Conservation (phyloP, 2,888 invertebrate genomes). For the Cephus spinipes region DNA sequence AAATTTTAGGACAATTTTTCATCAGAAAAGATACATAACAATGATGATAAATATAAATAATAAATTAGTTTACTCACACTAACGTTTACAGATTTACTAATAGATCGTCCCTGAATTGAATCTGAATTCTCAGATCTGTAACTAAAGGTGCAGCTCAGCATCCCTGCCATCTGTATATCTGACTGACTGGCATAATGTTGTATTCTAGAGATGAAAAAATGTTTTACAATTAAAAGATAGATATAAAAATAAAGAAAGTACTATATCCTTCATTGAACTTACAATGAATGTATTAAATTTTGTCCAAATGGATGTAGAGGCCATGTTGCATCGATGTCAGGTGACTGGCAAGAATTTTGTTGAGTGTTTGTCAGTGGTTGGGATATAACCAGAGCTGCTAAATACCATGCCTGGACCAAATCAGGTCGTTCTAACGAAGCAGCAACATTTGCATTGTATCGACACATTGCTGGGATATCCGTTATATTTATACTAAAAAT, state of each 20-base stretch:
- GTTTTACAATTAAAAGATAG: constrained; percentile 12
- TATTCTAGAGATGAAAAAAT: constrained; percentile 71
- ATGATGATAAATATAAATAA: background rate
- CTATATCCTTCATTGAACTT: constrained; percentile 60
- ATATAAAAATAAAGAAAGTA: constrained; percentile 15
- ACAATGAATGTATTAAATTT: constrained; percentile 87
- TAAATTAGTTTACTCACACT: constrained; percentile 64
- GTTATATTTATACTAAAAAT: constrained; percentile 55
- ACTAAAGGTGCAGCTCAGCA: constrained; percentile 90
- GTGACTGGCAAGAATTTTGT: constrained; percentile 51
- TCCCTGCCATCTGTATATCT: constrained; percentile 94
- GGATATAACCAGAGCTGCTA: constrained; percentile 78
- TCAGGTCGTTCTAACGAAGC: constrained; percentile 81
- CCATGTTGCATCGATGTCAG: constrained; percentile 76
- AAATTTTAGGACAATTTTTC: too few species aligned
- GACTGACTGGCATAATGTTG: constrained; percentile 82
- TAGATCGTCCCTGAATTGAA: constrained; percentile 60
- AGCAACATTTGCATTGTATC: constrained; percentile 83
- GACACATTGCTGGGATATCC: constrained; percentile 76
- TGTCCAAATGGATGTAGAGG: constrained; percentile 88
- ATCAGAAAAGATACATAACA: too few species aligned
- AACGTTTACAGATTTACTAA: constrained; percentile 71
- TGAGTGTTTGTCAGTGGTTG: constrained; percentile 49
- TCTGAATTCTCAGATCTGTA: constrained; percentile 71
- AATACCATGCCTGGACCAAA: constrained; percentile 88